A percentile compares a stretch with the other conserved stretches of the same genome.
Evolutionary conservation across 2,888 invertebrate genomes (phyloP).

Genomic region (Plusia festucae): DNA sequence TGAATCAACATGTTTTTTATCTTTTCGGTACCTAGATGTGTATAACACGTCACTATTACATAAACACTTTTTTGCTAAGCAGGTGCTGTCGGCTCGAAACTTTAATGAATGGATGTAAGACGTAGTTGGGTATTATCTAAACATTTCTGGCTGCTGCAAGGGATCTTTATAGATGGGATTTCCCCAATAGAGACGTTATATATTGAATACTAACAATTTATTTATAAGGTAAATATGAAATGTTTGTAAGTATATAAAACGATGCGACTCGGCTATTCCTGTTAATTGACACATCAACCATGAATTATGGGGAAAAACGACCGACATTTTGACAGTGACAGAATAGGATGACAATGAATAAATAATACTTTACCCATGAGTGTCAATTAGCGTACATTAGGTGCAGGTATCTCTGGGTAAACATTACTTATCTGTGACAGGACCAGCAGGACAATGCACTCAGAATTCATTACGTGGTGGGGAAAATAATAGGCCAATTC

Average conservation of each 20-base stretch:
- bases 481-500: slow-evolving; percentile 74
- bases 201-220: background rate
- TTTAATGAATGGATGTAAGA: background rate
- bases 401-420: slow-evolving; percentile 54
- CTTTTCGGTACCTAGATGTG: slow-evolving; percentile 22
- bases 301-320: slow-evolving; percentile 18
- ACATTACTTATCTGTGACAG: slow-evolving; percentile 66
- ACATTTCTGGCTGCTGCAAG: background rate
- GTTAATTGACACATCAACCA: slow-evolving; percentile 27
- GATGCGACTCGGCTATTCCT: background rate
- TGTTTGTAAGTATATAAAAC: background rate
- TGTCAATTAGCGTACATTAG: slow-evolving; percentile 46
- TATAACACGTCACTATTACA: slow-evolving; percentile 3
- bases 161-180: background rate
- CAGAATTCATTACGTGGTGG: slow-evolving; percentile 71
- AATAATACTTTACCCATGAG: slow-evolving; percentile 24
- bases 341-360: slow-evolving; percentile 26
- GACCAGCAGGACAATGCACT: slow-evolving; percentile 76
- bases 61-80: slow-evolving; percentile 2
- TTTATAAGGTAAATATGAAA: background rate
- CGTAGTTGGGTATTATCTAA: background rate
- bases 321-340: slow-evolving; percentile 18
- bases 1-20: slow-evolving; percentile 39
- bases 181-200: background rate
- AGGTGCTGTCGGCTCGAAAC: background rate